Base-by-base conservation (phyloP, 2,888 invertebrate species). In the Lithodes maja region DNA sequence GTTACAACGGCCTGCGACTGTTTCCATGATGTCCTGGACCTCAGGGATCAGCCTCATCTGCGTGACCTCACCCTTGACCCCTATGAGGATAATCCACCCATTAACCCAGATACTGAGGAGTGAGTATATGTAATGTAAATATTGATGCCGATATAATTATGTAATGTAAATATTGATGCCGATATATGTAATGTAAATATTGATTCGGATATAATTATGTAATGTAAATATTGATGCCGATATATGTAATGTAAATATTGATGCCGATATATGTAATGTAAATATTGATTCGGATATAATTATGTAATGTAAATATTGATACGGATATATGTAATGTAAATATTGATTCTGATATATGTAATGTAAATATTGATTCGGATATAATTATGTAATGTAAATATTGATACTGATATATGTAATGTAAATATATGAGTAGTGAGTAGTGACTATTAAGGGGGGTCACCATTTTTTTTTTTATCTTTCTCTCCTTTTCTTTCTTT, bases 1-100 rank as follows among this genome's bases (percentile, higher is more conserved):
- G 61, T 17, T 49, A 49, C 61, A 7, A 33, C 7, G 17, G 55
- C 33, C 12, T 81, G 81, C 33, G 33, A 17, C 3, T 81, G 81
- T 33, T 55, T 17, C 3, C 12, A n/a, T 9, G 2, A 68, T 2
- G 61, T 81, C 33, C 33, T 9, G 17, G 61, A 81, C 81, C 49
- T 81, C 9, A 61, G 49, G 15, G 15, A 49, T 9, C 81, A 81
- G 33, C 81, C 81, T n/a, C 17, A 61, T 9, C 49, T 81, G 61
- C 52, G 61, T 61, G 81, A 81, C 49, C 81, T 81, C 61, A 55
- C 52, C 49, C 17, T 17, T 9, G 61, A 81, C 61, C 81, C 81
- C 61, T 81, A 81, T 9, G 81, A 81, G 68, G 81, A 81, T 49
- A 2, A 61, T 52, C 68, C 81, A 12, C 81, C 81, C 52, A 81